Percentiles rank a stretch among this genome's conserved stretches.
Evolutionary conservation across 2,888 invertebrate genomes (phyloP).

Genomic region (Neoscelio sp.): DNA sequence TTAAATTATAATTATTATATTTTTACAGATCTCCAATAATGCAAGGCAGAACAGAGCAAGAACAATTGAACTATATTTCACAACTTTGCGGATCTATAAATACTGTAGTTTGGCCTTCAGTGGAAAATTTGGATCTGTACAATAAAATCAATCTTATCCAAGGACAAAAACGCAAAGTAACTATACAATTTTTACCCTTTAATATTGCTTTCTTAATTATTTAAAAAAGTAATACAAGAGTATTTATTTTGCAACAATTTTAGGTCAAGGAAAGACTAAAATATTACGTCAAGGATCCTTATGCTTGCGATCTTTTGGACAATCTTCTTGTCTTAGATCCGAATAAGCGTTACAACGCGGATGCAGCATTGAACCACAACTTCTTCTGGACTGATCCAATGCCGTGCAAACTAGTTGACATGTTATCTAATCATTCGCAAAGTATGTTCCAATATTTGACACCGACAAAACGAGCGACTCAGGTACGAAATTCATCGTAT

Average conservation of each 20-base stretch:
- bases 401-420: constrained; percentile 95
- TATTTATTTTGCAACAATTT: constrained; percentile 42
- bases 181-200: background rate
- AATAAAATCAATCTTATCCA: constrained; percentile 94
- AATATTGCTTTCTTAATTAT: background rate
- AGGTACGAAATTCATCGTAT: constrained; percentile 85
- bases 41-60: constrained; percentile 98
- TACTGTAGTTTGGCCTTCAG: constrained; percentile 96
- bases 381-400: constrained; percentile 99
- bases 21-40: constrained; percentile 90
- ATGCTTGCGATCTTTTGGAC: constrained; percentile 96
- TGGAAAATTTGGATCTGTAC: constrained; percentile 94
- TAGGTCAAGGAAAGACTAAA: constrained; percentile 92
- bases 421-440: constrained; percentile 94
- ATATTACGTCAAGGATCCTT: constrained; percentile 95
- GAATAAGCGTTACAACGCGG: constrained; percentile 93
- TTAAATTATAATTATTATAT: constrained; percentile 3
- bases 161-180: constrained; percentile 93
- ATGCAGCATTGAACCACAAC: constrained; percentile 97
- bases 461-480: constrained; percentile 89
- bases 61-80: constrained; percentile 96
- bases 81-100: constrained; percentile 98
- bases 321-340: constrained; percentile 96
- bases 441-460: constrained; percentile 98
- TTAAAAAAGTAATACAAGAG: constrained; percentile 1